Evolutionary conservation across 2,797 vertebrate species (phyloP), one percentile per base, ranked within the genome.

Genomic region (Manis pentadactyla): DNA sequence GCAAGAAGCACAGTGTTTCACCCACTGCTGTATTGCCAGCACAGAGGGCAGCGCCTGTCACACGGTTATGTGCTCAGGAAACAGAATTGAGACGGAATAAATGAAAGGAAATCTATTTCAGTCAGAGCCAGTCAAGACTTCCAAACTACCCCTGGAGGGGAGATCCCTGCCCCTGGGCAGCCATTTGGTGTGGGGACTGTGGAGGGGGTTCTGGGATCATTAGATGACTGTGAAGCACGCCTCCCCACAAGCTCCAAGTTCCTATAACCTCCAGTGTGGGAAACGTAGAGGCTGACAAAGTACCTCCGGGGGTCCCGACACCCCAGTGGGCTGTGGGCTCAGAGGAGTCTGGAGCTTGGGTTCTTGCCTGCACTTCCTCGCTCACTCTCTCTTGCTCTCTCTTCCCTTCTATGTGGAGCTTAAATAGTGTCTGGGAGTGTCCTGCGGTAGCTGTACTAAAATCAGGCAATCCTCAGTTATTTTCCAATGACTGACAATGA

Each of bases 61-160:
- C 29, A 53, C 81, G 75, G 61, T 63, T 63, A 86, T 15, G 19
- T 49, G 19, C 71, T 97, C 78, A 61, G 27, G 37, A 93, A 94
- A 73, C 74, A 19, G 73, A 92, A 87, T 34, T 9, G 34, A 66
- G 73, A 59, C 27, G 42, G 59, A 91, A 88, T 39, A 79, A 66
- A 75, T 3, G 46, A 75, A 92, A 93, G 64, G 42, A 68, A 73
- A 71, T 49, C 25, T 79, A 92, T 93, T 79, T 63, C 55, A 29
- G 17, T 66, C 29, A 39, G 13, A 75, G 73, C 5, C 4, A 1
- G 29, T 83, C 31, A 81, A 63, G 73, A 79, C 10, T 81, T 21
- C 39, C 46, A 83, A 86, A 64, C 5, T 14, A 9, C 49, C 31
- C 59, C 34, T 21, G 12, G n/a, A 63, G 2, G 55, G 37, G 90